Evolutionary conservation across 92 coral and sea anemone genomes (phyloP), one percentile per base, ranked within the genome.

Genomic region (Bergia puertoricense): DNA sequence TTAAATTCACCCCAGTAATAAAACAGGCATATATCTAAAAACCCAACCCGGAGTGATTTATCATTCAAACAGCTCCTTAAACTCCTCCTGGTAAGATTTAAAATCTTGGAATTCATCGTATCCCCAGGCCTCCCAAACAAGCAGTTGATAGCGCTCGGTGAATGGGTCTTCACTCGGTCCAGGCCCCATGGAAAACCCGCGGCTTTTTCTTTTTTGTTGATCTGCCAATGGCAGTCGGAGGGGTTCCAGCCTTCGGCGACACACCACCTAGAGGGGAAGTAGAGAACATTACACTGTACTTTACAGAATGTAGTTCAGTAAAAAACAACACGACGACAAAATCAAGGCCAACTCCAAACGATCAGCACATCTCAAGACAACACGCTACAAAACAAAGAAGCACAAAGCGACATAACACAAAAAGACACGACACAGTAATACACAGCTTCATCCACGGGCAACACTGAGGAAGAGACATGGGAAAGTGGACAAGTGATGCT

Each of bases 51-150:
- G 79, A 65, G 36, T 72, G 1, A 38, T 46, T 72, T 71, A 84
- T 81, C 76, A 92, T 1, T 88, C 91, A 46, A 93, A 80, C 40
- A 92, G 73, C 23, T 90, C 76, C 87, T 92, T 92, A 56, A 95
- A 93, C 71, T 90, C 76, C n/a, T 95, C 93, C 41, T 90, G 85
- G 48, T 92, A 89, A 11, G 89, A 74, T 42, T 86, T 90, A 16
- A 95, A 95, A 14, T 40, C 85, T 67, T 77, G 88, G 72, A 95
- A 95, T 74, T 93, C 95, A 30, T 78, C 83, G 82, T 89, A 86
- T 54, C 98, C 96, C 98, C 98, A 95, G 89, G 96, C 96, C 81
- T 95, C 98, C 95, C 95, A 93, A 45, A 93, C 91, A 15, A 90
- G 79, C 90, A 95, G 86, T 80, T 95, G 98, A 76, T 93, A 93